Percentiles rank a stretch among this genome's conserved stretches.
Evolutionary conservation across 2,888 invertebrate genomes (phyloP).

Genomic region (Notodonta ziczac): DNA sequence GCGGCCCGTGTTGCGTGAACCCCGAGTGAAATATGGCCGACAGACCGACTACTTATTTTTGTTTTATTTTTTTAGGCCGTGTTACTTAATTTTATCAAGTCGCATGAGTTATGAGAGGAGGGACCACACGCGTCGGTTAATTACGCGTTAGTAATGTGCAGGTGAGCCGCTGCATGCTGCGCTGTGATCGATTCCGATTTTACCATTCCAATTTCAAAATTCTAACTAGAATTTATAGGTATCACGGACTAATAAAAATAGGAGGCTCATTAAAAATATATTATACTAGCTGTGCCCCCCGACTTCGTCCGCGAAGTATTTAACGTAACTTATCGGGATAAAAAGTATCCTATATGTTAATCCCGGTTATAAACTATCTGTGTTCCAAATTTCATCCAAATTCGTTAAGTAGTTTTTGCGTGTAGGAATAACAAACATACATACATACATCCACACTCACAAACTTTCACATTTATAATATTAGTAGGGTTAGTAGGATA

Average conservation of each 20-base stretch:
- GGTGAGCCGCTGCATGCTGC: conserved; percentile 44
- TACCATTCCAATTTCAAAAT: conserved; percentile 37
- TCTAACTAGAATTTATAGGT: conserved; percentile 25
- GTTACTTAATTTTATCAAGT: conserved; percentile 84
- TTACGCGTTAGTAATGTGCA: conserved; percentile 67
- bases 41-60: conserved; percentile 80
- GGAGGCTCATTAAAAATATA: neutral
- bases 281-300: no score
- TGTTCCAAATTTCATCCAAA: no score
- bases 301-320: no score
- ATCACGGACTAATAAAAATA: neutral
- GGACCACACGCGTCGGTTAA: conserved; percentile 82
- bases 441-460: no score
- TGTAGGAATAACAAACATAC: no score
- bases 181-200: conserved; percentile 39
- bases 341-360: no score
- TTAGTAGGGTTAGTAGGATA: no score
- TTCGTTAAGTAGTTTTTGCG: no score
- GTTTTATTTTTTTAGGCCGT: conserved; percentile 76
- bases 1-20: conserved; percentile 81
- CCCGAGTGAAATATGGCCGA: conserved; percentile 79
- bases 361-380: no score
- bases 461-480: no score
- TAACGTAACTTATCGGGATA: no score
- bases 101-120: conserved; percentile 80